A percentile compares a stretch with the other conserved stretches of the same genome.
Conservation (phyloP, 1,140 invertebrate species). For the Venturia canescens region DNA sequence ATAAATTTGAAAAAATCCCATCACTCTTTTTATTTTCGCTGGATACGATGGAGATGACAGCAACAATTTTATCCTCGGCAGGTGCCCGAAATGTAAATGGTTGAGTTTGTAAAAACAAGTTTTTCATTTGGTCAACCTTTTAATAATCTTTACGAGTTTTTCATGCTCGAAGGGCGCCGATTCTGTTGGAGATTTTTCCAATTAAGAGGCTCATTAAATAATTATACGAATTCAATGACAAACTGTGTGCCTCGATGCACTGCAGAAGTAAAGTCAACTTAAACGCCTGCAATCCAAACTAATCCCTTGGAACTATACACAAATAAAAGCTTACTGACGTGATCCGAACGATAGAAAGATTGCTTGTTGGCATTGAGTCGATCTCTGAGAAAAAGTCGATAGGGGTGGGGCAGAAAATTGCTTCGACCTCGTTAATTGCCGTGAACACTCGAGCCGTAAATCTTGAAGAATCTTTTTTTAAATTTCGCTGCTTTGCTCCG, state of each 20-base stretch:
- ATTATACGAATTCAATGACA: not conserved
- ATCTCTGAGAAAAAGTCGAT: not conserved
- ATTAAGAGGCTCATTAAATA: not conserved
- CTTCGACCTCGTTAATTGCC: conserved; percentile 41
- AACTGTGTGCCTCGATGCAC: not conserved
- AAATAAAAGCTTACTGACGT: not conserved
- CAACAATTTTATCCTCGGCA: too few relatives aligned
- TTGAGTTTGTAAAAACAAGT: not conserved
- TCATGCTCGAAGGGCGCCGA: too few relatives aligned
- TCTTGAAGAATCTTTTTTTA: conserved; percentile 40
- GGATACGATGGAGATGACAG: too few relatives aligned
- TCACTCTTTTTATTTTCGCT: too few relatives aligned
- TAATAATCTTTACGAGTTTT: not conserved
- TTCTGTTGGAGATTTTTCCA: not conserved
- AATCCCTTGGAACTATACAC: not conserved
- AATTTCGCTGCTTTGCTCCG: conserved; percentile 28
- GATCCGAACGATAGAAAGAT: not conserved
- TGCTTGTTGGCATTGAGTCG: conserved; percentile 26
- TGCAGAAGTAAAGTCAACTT: not conserved
- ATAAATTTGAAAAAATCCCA: too few relatives aligned
- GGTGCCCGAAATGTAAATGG: not conserved
- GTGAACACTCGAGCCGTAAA: conserved; percentile 32
- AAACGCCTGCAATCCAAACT: not conserved
- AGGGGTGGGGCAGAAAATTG: conserved; percentile 23
- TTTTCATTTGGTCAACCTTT: conserved; percentile 1